phyloP scores from a whole-genome alignment of 2,113 vertebrate genomes.

The Gobiocypris rarus region DNA sequence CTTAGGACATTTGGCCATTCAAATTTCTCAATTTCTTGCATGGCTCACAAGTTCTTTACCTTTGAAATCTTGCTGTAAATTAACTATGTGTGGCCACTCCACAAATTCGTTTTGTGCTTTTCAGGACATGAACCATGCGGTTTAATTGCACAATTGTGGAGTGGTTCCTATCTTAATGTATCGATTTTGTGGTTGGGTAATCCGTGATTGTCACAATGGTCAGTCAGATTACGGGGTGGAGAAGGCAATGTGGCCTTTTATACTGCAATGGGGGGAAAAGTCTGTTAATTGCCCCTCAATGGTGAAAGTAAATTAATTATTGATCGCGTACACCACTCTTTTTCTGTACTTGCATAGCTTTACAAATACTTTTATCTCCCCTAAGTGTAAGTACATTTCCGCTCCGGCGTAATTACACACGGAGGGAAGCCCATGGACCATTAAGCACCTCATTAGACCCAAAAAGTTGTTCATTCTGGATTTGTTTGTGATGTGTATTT shows the following conservation, averaged over 20 bases:
- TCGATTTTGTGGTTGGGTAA: conserved; percentile 73
- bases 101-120: conserved; percentile 40
- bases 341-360: conserved; percentile 78
- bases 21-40: background rate
- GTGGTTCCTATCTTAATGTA: conserved; percentile 54
- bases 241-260: conserved; percentile 65
- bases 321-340: conserved; percentile 75
- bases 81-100: background rate
- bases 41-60: background rate
- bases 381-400: conserved; percentile 75
- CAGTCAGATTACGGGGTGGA: conserved; percentile 71
- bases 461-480: conserved; percentile 50
- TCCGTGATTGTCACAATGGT: conserved; percentile 75
- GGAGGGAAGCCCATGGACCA: conserved; percentile 54
- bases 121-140: conserved; percentile 51
- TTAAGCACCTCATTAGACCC: conserved; percentile 62
- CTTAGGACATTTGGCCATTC: background rate
- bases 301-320: conserved; percentile 84
- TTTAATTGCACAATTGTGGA: conserved; percentile 13
- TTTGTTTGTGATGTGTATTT: conserved; percentile 23
- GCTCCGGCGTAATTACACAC: conserved; percentile 68
- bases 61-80: background rate
- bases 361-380: conserved; percentile 80
- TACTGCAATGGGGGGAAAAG: conserved; percentile 73
- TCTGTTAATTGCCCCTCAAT: conserved; percentile 81